Evolutionary conservation across 2,113 vertebrate species (phyloP).

Genomic region (Nanorana parkeri): DNA sequence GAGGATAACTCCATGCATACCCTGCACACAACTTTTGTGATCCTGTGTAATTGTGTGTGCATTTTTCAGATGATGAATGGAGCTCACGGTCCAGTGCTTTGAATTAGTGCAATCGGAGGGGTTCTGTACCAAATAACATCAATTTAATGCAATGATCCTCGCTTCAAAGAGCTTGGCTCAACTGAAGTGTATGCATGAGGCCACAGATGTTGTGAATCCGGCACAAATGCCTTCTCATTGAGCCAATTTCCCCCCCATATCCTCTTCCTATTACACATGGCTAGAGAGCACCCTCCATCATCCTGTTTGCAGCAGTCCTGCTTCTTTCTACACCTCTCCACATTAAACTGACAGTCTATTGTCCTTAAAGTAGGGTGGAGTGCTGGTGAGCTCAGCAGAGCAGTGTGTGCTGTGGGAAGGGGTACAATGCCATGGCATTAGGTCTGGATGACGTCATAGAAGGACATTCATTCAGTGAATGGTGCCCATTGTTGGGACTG

Average conservation of each 20-base stretch:
- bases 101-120: constrained; percentile 47
- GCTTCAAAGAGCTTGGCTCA: constrained; percentile 55
- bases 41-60: constrained; percentile 21
- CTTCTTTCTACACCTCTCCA: no score
- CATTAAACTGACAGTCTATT: background rate
- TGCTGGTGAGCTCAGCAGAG: no score
- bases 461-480: no score
- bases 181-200: constrained; percentile 52
- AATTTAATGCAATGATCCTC: constrained; percentile 56
- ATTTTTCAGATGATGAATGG: constrained; percentile 47
- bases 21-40: constrained; percentile 4
- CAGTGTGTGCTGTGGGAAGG: no score
- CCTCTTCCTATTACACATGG: no score
- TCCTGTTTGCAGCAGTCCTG: background rate
- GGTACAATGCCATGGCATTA: no score
- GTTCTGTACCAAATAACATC: constrained; percentile 54
- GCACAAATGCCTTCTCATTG: constrained; percentile 14
- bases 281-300: no score
- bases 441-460: no score
- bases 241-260: background rate
- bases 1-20: constrained; percentile 21
- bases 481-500: no score
- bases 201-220: constrained; percentile 49
- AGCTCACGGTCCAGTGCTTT: constrained; percentile 48
- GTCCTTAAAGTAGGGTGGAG: background rate